Base-by-base conservation (phyloP, 2,797 vertebrate species). In the Sciurus vulgaris region DNA sequence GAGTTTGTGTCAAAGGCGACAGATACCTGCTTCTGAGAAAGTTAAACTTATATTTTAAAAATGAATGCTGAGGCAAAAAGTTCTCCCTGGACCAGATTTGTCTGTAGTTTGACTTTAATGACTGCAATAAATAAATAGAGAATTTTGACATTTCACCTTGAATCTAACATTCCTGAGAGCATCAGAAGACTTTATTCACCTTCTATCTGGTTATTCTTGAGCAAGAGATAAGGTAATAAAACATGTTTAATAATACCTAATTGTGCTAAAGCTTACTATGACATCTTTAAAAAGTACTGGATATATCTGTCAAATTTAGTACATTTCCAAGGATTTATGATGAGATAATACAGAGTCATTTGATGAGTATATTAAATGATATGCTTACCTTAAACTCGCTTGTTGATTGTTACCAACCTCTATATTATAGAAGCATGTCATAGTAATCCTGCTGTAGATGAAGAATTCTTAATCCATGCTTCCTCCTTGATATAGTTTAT, bases 261-360 rank as follows among this genome's bases (percentile, higher is more conserved):
- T 74, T 83, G 33, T 79, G 54, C 51, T 63, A 94, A 56, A 63
- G 35, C 69, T 89, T 93, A n/a, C 41, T 72, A 4, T 47, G 65
- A 51, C 47, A 87, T 72, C 49, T 94, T 72, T n/a, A 54, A 76
- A 77, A 30, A 47, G 44, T 35, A 33, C 13, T 89, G 44, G 51
- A n/a, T 28, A 38, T 59, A 49, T 85, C 61, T 87, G 51, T 78
- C 54, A 93, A 92, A 41, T 35, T 89, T 63, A 3, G 17, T 65
- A 91, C 49, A 74, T 90, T 87, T 93, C 41, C 28, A 51, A 44
- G 63, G 92, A 72, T 30, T 1, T 95, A 78, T 97, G 93, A 95
- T 82, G 91, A 86, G 92, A 94, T 72, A 35, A n/a, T 70, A 77
- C 89, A 96, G 74, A 93, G 96, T 91, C 92, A 96, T 95, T 97